Evolutionary conservation across 2,888 invertebrate genomes (phyloP).

Genomic region (Cheilosia vulpina): DNA sequence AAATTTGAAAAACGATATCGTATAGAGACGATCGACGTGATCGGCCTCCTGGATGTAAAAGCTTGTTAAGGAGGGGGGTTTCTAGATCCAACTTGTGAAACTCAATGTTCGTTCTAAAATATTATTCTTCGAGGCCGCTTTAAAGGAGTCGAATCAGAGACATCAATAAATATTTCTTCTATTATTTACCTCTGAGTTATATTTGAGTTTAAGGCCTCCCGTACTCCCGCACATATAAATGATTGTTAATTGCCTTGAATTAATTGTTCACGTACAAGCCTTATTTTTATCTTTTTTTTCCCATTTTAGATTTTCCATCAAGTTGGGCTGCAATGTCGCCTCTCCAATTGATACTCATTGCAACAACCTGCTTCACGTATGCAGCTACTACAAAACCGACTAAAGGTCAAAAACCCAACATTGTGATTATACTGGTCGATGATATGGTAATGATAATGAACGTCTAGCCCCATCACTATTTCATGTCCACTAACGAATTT

Average conservation of each 20-base stretch:
- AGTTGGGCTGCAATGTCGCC: constrained; percentile 27
- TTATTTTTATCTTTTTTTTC: constrained; percentile 29
- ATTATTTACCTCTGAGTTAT: neutral
- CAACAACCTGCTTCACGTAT: constrained; percentile 25
- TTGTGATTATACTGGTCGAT: constrained; percentile 91
- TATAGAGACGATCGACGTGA: too few species aligned
- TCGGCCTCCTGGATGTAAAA: neutral
- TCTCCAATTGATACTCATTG: constrained; percentile 53
- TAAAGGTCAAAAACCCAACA: constrained; percentile 85
- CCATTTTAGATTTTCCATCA: constrained; percentile 28
- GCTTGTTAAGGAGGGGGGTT: too few species aligned
- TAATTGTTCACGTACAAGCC: constrained; percentile 8
- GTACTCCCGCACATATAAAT: too few species aligned
- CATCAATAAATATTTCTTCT: too few species aligned
- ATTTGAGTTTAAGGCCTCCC: too few species aligned
- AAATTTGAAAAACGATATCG: too few species aligned
- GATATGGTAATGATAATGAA: constrained; percentile 89
- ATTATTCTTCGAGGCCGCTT: too few species aligned
- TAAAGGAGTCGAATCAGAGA: too few species aligned
- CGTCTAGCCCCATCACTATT: neutral
- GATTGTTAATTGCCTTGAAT: too few species aligned
- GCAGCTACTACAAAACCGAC: constrained; percentile 25
- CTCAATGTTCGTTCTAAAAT: too few species aligned
- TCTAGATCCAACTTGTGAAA: too few species aligned
- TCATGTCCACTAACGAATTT: constrained; percentile 50